Conservation (phyloP, 2,797 vertebrate species). For the Coregonus sp. region DNA sequence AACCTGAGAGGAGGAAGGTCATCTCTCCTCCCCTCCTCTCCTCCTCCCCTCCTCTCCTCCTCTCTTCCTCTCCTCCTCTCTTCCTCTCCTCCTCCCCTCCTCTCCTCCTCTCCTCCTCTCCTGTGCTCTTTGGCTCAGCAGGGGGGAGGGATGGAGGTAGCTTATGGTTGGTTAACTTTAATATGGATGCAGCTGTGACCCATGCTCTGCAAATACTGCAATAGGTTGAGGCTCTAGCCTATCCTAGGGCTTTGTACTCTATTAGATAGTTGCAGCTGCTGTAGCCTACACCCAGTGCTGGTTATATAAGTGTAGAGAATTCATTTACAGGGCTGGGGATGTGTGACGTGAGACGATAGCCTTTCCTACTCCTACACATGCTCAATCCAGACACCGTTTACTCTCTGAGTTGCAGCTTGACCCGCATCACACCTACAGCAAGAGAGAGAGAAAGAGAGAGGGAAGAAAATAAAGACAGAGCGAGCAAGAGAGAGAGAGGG, state of each 20-base stretch:
- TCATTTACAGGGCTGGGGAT: conserved; percentile 34
- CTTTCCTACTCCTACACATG: conserved; percentile 39
- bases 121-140: conserved; percentile 4
- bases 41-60: too few species aligned
- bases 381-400: conserved; percentile 24
- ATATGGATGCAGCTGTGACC: conserved; percentile 52
- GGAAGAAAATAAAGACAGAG: too few species aligned
- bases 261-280: conserved; percentile 14
- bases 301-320: conserved; percentile 62
- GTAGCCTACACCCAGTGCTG: conserved; percentile 36
- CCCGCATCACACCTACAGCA: not conserved
- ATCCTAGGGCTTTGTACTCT: not conserved
- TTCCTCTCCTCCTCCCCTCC: too few species aligned
- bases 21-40: conserved; percentile 6
- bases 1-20: conserved; percentile 52
- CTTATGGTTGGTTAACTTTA: conserved; percentile 59
- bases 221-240: not conserved
- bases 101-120: conserved; percentile 24
- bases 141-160: conserved; percentile 23
- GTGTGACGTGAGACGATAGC: conserved; percentile 30
- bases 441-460: too few species aligned
- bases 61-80: too few species aligned
- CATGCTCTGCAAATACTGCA: not conserved
- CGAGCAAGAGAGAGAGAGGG: too few species aligned
- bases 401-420: conserved; percentile 36